Base-by-base conservation (phyloP, 2,113 vertebrate species). In the Connochaetes taurinus region DNA sequence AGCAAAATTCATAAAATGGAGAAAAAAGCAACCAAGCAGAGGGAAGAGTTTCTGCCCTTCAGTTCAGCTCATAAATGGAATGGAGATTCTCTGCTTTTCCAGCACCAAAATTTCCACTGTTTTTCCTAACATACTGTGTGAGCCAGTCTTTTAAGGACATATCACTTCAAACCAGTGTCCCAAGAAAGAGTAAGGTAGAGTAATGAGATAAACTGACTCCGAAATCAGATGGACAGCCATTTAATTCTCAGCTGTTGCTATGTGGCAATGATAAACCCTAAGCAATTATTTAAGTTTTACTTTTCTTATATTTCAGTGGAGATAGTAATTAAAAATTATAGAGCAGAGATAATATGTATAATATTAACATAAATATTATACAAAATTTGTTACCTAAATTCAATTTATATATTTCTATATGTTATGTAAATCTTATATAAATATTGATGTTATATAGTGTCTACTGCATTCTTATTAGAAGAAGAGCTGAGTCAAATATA, bases 111-210 rank as follows among this genome's bases (percentile, higher is more conserved):
- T 21, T 29, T 21, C 3, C 60, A 43, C 36, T n/a, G n/a, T 53
- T 29, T 55, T 19, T 57, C 29, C 4, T 19, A 19, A n/a, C 29
- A 10, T 62, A 45, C 33, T 78, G 23, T 58, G 2, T 31, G 12
- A 19, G 2, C 4, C 55, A 10, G 3, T 13, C 14, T 55, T 76
- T 29, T 2, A 14, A 6, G 12, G 43, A 67, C 12, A 25, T 3
- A 36, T 12, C 43, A 47, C 0, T 71, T 40, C 29, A 71, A 10
- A 19, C 21, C 23, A 43, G 47, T 52, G 88, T 55, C 57, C 52
- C 7, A 60, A 14, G 14, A 2, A 7, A 57, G 8, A 43, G 8
- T n/a, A 78, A 78, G 2, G 0, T 0, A 36, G 25, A 13, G 1
- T 47, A 83, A 60, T 71, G 45, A 67, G 7, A 6, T 9, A 45